phyloP scores from a whole-genome alignment of 2,797 vertebrate species.

The Anniella stebbinsi region DNA sequence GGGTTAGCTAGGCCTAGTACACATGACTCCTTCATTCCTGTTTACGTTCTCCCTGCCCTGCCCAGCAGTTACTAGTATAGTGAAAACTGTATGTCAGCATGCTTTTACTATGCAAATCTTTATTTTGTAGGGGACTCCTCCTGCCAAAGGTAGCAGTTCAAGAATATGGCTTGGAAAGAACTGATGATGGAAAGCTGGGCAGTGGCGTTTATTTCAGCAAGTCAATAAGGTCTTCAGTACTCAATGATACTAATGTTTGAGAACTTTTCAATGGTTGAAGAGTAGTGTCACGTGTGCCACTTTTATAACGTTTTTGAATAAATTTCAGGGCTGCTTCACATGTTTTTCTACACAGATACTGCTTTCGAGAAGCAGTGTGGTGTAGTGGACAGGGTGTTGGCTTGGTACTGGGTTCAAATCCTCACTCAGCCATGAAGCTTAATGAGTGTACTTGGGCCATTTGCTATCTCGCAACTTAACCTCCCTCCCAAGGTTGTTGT shows the following conservation, averaged over 20 bases:
- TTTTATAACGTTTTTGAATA: not conserved
- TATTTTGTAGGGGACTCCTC: constrained; percentile 84
- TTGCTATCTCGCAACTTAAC: not conserved
- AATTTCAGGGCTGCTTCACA: not conserved
- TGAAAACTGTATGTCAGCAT: not conserved
- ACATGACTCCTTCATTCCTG: not conserved
- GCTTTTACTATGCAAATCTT: constrained; percentile 10
- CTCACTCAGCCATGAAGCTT: not conserved
- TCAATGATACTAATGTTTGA: not conserved
- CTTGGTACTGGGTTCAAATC: not conserved
- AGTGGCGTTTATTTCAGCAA: constrained; percentile 91
- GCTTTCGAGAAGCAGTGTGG: not conserved
- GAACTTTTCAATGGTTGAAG: not conserved
- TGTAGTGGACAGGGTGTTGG: not conserved
- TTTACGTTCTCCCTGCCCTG: not conserved
- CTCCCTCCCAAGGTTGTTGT: too few relatives aligned
- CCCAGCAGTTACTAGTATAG: not conserved
- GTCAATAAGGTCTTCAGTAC: constrained; percentile 80
- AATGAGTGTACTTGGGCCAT: too few relatives aligned
- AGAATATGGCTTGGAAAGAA: constrained; percentile 85
- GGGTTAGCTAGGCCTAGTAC: not conserved
- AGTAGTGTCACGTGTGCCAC: not conserved
- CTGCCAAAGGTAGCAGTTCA: constrained; percentile 85
- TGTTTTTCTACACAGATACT: not conserved
- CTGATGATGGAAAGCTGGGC: constrained; percentile 87